Evolutionary conservation across 2,113 vertebrate genomes (phyloP), one percentile per base, ranked within the genome.

Genomic region (Pluvianellus socialis): DNA sequence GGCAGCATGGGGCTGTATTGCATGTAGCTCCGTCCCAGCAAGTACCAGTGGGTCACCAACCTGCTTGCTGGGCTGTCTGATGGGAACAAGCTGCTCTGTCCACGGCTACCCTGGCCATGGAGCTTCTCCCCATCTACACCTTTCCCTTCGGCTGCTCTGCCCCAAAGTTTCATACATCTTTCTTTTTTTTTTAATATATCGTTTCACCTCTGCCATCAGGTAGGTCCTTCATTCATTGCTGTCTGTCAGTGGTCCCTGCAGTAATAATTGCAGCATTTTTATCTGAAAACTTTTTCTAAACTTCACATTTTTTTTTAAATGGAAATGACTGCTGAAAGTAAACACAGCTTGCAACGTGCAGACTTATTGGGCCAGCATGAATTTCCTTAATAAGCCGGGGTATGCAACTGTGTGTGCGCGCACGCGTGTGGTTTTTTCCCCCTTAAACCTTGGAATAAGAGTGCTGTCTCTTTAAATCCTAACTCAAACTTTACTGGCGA

Each of bases 401-500:
- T 82, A 79, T 87, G 73, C 2, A 14, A 35, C 49, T 74, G 49
- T 72, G 82, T 13, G 33, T 3, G 17, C 14, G 33, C 2, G 4
- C 2, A 16, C 8, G 71, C 7, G 33, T 65, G 68, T 52, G 22
- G 19, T 56, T 76, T 87, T 85, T 89, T 42, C 0, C 47, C 38
- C 79, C 30, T 86, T 81, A 79, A 81, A 89, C 93, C 85, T 95
- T 91, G 96, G 92, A 96, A 95, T 96, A 97, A 62, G 97, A 50
- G 90, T 88, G 86, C 98, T 98, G 98, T 97, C 98, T 95, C 98
- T 98, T 98, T 98, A 99, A 99, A 99, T 98, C 92, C 91, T 90
- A 97, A 98, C 98, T 98, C 98, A 98, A 97, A 97, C 98, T 98
- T 97, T 98, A 98, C 97, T 98, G 98, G 98, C 98, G 98, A 98